These are phyloP conservation scores for Hippoglossus hippoglossus DNA, from an alignment of 2,797 vertebrate genomes.

Conservation along the genomic window DNA sequence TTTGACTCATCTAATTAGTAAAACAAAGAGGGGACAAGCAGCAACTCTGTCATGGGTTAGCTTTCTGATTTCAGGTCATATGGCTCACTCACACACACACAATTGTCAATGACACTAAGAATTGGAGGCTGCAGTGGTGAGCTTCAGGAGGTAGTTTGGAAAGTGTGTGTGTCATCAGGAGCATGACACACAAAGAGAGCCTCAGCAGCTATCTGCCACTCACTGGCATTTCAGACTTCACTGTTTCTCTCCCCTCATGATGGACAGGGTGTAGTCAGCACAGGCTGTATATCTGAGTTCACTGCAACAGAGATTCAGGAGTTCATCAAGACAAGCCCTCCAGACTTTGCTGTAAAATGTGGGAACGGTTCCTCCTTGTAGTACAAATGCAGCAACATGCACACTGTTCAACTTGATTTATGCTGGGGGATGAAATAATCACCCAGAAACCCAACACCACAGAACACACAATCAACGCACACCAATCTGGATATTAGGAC, in stretches of 20 bases:
- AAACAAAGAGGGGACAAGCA: conserved; percentile 21
- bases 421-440: not conserved
- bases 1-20: conserved; percentile 50
- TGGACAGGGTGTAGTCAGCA: conserved; percentile 26
- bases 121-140: conserved; percentile 18
- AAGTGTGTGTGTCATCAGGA: conserved; percentile 39
- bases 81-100: conserved; percentile 15
- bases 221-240: conserved; percentile 32
- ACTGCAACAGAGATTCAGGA: not conserved
- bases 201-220: conserved; percentile 48
- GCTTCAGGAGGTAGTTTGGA: conserved; percentile 45
- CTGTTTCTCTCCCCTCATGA: conserved; percentile 24
- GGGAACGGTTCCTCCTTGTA: not conserved
- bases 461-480: not conserved
- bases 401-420: not conserved
- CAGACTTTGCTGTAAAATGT: conserved; percentile 4
- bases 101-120: conserved; percentile 34
- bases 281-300: conserved; percentile 5
- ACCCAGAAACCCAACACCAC: not conserved
- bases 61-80: conserved; percentile 38
- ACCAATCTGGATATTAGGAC: not conserved
- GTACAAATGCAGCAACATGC: not conserved
- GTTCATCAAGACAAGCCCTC: not conserved
- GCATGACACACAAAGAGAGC: conserved; percentile 38
- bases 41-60: conserved; percentile 43